These are phyloP conservation scores for Lates calcarifer DNA, from an alignment of 2,113 vertebrate species.

Conservation along the genomic window DNA sequence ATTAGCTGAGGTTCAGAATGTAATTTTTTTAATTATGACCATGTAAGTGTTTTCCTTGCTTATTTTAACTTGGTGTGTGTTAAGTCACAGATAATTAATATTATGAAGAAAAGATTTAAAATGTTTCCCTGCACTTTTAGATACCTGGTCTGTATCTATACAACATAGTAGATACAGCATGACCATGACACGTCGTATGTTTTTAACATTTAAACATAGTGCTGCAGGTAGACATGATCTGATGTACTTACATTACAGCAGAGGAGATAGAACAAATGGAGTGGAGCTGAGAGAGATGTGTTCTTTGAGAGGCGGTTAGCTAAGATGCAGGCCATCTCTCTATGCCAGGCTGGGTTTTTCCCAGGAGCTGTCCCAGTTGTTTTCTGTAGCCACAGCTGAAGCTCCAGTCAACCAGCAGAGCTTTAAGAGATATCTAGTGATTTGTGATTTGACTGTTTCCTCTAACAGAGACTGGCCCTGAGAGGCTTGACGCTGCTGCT, in stretches of 20 bases:
- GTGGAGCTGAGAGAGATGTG: background rate
- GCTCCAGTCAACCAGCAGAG: conserved; percentile 14
- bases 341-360: background rate
- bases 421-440: conserved; percentile 7
- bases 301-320: background rate
- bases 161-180: no score
- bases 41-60: no score
- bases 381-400: conserved; percentile 13
- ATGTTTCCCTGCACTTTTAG: no score
- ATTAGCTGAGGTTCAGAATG: no score
- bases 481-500: background rate
- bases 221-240: no score
- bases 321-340: conserved; percentile 1
- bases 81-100: no score
- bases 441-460: background rate
- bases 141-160: no score
- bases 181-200: no score
- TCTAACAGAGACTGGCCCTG: background rate
- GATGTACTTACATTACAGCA: background rate
- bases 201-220: no score
- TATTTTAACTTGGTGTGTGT: no score
- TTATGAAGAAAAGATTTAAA: no score
- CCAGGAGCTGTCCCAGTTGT: background rate
- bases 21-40: no score
- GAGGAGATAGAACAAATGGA: background rate